Evolutionary conservation across 2,888 invertebrate species (phyloP).

Genomic region (Spodoptera littoralis): DNA sequence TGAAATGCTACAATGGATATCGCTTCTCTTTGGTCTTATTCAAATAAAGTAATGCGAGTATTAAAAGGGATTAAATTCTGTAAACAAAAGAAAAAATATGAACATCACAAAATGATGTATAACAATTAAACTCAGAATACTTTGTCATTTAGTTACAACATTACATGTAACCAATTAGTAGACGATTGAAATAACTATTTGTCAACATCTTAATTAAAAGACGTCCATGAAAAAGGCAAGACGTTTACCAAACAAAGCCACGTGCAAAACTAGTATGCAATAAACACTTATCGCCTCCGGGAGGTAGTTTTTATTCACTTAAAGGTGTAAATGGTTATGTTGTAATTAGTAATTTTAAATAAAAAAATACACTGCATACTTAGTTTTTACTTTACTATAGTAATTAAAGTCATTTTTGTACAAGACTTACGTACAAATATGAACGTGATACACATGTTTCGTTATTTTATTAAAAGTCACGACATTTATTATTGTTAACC

Average conservation of each 20-base stretch:
- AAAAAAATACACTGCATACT: background rate
- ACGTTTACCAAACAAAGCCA: background rate
- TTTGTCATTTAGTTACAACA: too few relatives aligned
- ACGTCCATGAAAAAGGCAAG: too few relatives aligned
- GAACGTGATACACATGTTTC: slow-evolving; percentile 3
- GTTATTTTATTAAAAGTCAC: slow-evolving; percentile 6
- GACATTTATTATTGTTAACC: slow-evolving; percentile 20
- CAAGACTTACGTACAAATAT: background rate
- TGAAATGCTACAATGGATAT: too few relatives aligned
- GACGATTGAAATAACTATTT: too few relatives aligned
- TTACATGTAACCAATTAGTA: too few relatives aligned
- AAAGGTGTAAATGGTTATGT: slow-evolving; percentile 12
- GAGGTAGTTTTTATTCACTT: background rate
- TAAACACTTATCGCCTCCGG: background rate
- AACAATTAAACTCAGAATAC: too few relatives aligned
- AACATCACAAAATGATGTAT: too few relatives aligned
- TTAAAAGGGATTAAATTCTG: too few relatives aligned
- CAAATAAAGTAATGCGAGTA: too few relatives aligned
- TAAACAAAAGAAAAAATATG: too few relatives aligned
- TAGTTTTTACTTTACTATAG: background rate
- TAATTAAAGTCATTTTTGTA: slow-evolving; percentile 3
- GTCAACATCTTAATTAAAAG: too few relatives aligned
- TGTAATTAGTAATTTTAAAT: slow-evolving; percentile 2
- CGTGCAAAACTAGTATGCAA: background rate
- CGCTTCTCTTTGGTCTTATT: too few relatives aligned